Percentiles rank a stretch among this genome's conserved stretches.
phyloP scores from a whole-genome alignment of 2,888 invertebrate species.

The Camponotus fellah region DNA sequence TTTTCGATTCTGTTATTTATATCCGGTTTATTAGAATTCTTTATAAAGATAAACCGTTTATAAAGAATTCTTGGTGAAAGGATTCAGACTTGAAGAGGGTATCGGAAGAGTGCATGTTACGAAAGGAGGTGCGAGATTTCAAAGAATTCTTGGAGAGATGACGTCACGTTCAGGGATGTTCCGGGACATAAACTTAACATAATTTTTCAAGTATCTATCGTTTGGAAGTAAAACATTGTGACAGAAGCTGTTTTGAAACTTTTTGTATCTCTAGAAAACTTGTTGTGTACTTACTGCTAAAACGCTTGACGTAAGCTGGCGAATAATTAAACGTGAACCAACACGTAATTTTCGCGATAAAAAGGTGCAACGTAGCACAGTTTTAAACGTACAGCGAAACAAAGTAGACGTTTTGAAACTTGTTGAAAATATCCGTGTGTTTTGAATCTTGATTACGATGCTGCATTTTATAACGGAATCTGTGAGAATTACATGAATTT shows the following conservation, averaged over 20 bases:
- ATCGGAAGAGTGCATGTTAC: background rate
- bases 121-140: background rate
- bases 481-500: slow-evolving; percentile 18
- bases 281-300: slow-evolving; percentile 49
- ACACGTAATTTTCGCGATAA: slow-evolving; percentile 52
- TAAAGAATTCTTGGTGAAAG: background rate
- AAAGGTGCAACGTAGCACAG: slow-evolving; percentile 36
- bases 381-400: slow-evolving; percentile 23
- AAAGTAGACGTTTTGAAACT: slow-evolving; percentile 32
- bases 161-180: slow-evolving; percentile 34
- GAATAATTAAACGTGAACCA: slow-evolving; percentile 53
- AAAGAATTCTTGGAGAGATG: slow-evolving; percentile 6
- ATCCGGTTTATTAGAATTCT: background rate
- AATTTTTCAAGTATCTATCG: slow-evolving; percentile 48
- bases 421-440: slow-evolving; percentile 35
- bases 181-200: slow-evolving; percentile 44
- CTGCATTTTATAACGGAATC: slow-evolving; percentile 15
- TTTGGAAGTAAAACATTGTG: slow-evolving; percentile 44
- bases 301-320: slow-evolving; percentile 37
- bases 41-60: background rate
- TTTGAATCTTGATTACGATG: slow-evolving; percentile 42
- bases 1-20: background rate
- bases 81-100: background rate
- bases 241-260: slow-evolving; percentile 51
- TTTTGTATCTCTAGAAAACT: slow-evolving; percentile 33